Conservation (phyloP, 2,113 vertebrate species). For the Lepidothrix coronata region DNA sequence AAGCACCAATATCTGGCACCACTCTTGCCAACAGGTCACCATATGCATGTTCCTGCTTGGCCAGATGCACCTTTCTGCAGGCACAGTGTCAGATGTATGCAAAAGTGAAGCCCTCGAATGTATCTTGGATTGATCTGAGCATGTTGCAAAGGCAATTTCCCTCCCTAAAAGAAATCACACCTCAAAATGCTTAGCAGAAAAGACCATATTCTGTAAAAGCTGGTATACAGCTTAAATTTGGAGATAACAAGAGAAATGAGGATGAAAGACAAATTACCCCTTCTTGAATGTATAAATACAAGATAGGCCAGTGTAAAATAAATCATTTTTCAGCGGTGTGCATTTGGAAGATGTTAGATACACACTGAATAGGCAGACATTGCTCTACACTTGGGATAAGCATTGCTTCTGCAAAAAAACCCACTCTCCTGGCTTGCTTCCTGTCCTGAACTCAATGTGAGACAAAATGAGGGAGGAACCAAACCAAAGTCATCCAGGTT, state of each 20-base stretch:
- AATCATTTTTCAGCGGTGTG: neutral
- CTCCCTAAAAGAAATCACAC: neutral
- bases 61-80: neutral
- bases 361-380: neutral
- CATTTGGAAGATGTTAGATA: neutral
- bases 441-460: fast-evolving
- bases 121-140: neutral
- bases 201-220: neutral
- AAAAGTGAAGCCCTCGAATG: neutral
- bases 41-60: neutral
- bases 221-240: neutral
- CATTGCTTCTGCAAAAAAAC: neutral
- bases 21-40: neutral
- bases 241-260: neutral
- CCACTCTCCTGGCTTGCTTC: fast-evolving
- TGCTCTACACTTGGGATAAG: neutral
- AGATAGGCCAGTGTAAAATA: neutral
- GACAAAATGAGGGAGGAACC: neutral
- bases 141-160: neutral
- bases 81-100: neutral
- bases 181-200: neutral
- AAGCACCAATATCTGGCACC: neutral
- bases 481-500: neutral
- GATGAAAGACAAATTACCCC: neutral
- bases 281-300: neutral